Conservation (phyloP, 2,113 vertebrate species). For the Thinocorus orbignyianus region DNA sequence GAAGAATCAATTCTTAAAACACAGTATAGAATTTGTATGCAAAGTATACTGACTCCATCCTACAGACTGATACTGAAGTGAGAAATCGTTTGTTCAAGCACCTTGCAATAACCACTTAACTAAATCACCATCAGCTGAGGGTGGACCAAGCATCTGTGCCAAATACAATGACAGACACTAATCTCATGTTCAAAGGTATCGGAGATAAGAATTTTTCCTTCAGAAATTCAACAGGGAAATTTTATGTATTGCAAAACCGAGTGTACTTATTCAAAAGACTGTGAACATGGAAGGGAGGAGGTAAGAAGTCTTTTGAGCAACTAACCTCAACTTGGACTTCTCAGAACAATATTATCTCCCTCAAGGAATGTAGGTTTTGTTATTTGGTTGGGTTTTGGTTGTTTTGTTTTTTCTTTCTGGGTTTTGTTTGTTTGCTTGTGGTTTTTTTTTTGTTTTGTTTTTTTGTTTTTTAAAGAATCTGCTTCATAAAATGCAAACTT, state of each 20-base stretch:
- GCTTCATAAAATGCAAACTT: not conserved
- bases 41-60: not conserved
- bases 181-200: not conserved
- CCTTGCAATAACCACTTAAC: not conserved
- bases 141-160: not conserved
- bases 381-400: not conserved
- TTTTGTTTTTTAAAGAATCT: not conserved
- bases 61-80: not conserved
- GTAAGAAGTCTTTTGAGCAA: not conserved
- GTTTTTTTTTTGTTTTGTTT: not conserved
- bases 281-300: not conserved
- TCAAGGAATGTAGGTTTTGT: accelerated
- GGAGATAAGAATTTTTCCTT: not conserved
- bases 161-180: not conserved
- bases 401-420: not conserved
- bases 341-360: not conserved
- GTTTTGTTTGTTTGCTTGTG: no score
- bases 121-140: not conserved
- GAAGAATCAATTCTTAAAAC: not conserved
- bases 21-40: not conserved
- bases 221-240: not conserved
- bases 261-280: not conserved
- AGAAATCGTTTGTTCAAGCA: not conserved
- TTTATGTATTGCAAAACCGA: not conserved
- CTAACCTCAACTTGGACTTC: not conserved